Conservation (phyloP, 1,140 invertebrate genomes). For the Conopomorpha cramerella region DNA sequence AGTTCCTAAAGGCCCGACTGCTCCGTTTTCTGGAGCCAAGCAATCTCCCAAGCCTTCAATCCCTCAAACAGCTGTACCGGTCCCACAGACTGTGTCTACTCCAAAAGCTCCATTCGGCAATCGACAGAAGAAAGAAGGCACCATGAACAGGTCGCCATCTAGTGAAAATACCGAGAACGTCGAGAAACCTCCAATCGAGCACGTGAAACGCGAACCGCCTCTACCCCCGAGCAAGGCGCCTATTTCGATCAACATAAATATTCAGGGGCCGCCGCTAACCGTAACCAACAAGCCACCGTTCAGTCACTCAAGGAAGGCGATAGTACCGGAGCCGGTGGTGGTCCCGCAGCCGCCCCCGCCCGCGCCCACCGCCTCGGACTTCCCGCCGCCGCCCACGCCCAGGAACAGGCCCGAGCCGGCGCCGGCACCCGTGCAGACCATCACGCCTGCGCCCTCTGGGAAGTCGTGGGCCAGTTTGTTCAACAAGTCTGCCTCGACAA, state of each 20-base stretch:
- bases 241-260: slow-evolving; percentile 43
- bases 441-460: slow-evolving; percentile 35
- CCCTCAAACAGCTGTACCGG: slow-evolving; percentile 38
- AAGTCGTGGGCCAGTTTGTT: slow-evolving; percentile 57
- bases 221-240: slow-evolving; percentile 40
- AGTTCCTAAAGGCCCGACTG: slow-evolving; percentile 30
- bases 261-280: slow-evolving; percentile 40
- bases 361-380: slow-evolving; percentile 52
- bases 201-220: slow-evolving; percentile 33
- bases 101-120: slow-evolving; percentile 53
- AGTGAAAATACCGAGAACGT: slow-evolving; percentile 28
- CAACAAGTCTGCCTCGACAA: slow-evolving; percentile 33
- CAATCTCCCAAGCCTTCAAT: slow-evolving; percentile 28
- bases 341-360: slow-evolving; percentile 37
- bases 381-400: slow-evolving; percentile 51
- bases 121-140: slow-evolving; percentile 44
- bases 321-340: not conserved
- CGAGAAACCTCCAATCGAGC: slow-evolving; percentile 16
- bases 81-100: slow-evolving; percentile 41
- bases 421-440: slow-evolving; percentile 22
- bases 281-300: slow-evolving; percentile 52
- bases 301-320: slow-evolving; percentile 41
- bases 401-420: slow-evolving; percentile 36
- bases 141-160: slow-evolving; percentile 34
- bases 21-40: slow-evolving; percentile 39